phyloP scores from a whole-genome alignment of 2,888 invertebrate genomes.

The Thecophora atra region DNA sequence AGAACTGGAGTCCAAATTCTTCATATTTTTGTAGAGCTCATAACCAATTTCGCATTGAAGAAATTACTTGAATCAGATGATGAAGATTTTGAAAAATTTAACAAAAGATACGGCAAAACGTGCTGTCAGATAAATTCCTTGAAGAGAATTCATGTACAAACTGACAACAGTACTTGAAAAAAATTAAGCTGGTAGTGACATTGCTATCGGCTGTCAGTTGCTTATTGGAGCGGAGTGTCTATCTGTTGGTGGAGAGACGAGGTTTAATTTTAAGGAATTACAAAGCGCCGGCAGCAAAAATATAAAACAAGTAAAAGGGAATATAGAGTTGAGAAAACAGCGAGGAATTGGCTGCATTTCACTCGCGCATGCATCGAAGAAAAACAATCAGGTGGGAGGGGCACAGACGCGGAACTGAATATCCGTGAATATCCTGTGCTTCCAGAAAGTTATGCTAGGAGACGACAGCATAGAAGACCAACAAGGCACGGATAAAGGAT shows the following conservation, averaged over 20 bases:
- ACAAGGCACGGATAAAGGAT: neutral
- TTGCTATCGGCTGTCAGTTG: neutral
- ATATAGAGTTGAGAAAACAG: neutral
- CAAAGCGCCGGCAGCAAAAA: neutral
- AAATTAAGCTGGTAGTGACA: neutral
- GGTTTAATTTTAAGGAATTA: neutral
- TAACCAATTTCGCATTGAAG: no score
- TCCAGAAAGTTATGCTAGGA: slow-evolving; percentile 18
- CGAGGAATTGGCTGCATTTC: slow-evolving; percentile 14
- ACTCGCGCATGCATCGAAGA: slow-evolving; percentile 23
- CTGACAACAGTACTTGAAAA: neutral
- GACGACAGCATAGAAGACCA: neutral
- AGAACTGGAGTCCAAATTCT: no score
- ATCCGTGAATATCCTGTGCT: slow-evolving; percentile 22
- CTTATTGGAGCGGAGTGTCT: neutral
- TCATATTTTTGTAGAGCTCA: no score
- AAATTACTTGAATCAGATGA: no score
- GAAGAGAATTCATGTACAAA: neutral
- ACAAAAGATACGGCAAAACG: neutral
- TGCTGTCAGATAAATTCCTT: neutral
- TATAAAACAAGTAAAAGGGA: neutral
- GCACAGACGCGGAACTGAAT: neutral
- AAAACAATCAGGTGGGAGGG: neutral
- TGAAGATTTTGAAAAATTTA: no score
- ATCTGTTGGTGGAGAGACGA: no score